Percentiles rank a stretch among this genome's conserved stretches.
These are phyloP conservation scores for Etheostoma nigrum DNA, from an alignment of 2,797 vertebrate genomes.

Conservation along the genomic window DNA sequence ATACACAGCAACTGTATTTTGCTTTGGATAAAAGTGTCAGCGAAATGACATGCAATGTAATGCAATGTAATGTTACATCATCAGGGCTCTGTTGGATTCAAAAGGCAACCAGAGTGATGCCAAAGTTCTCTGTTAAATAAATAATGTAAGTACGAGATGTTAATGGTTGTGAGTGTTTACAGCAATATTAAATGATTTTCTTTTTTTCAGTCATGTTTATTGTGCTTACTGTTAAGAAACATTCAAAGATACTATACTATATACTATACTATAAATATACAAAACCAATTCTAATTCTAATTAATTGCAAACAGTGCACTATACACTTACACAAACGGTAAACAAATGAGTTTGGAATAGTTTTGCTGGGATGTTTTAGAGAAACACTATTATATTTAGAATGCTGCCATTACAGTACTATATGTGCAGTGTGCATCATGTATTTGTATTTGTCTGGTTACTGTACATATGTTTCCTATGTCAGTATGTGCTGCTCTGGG, in stretches of 20 bases:
- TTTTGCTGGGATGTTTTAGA: neutral
- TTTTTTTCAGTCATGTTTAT: conserved; percentile 11
- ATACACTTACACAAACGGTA: neutral
- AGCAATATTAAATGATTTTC: conserved; percentile 22
- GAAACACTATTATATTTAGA: neutral
- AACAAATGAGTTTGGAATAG: neutral
- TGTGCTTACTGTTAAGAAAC: neutral
- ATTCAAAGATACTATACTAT: neutral
- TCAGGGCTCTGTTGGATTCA: conserved; percentile 10
- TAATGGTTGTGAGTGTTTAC: conserved; percentile 10
- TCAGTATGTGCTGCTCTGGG: neutral
- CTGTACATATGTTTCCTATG: neutral
- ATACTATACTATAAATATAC: too few species aligned
- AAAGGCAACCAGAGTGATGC: neutral
- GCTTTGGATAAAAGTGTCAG: too few species aligned
- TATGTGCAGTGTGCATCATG: neutral
- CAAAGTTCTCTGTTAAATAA: conserved; percentile 34
- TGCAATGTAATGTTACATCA: neutral
- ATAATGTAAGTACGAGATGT: conserved; percentile 25
- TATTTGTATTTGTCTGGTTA: conserved; percentile 1
- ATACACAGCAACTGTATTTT: too few species aligned
- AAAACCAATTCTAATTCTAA: neutral
- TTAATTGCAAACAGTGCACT: neutral
- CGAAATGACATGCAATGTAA: too few species aligned
- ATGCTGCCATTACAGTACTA: neutral